Evolutionary conservation across 2,888 invertebrate genomes (phyloP), one percentile per base, ranked within the genome.

Genomic region (Caenorhabditis wallacei): DNA sequence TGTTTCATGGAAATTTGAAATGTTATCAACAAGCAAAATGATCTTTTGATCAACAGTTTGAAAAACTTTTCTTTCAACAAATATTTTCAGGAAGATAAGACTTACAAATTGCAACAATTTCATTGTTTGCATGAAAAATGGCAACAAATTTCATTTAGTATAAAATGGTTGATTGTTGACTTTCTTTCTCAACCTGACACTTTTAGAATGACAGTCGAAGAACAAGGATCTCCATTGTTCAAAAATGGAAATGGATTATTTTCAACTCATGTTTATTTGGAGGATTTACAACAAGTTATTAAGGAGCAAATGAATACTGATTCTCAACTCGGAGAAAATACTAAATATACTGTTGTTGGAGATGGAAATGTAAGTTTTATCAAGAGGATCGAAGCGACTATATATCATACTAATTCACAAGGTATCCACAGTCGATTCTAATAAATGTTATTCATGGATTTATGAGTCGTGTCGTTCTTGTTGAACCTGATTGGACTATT

Each of bases 311-410:
- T 79, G 70, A 64, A 75, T 7, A 75, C 74, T 0, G 18, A 59
- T n/a, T 63, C 74, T 2, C 2, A 16, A 18, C 71, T 83, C 13
- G 83, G 79, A 37, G 10, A 43, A 0, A 48, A 75, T 26, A 75
- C 83, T n/a, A 80, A 83, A 40, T 83, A 75, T 51, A 80, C 79
- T 8, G 75, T 83, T 11, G 54, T 83, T 37, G 83, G 83, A 53
- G 83, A 83, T 66, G 83, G 83, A 46, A 83, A 83, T 66, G 82
- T 82, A 24, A 79, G 82, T 79, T 48, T 11, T 35, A 11, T 0
- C 4, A 43, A 43, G 13, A n/a, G n/a, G n/a, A n/a, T n/a, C n/a
- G n/a, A n/a, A n/a, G n/a, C n/a, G n/a, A n/a, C n/a, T n/a, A n/a
- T n/a, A n/a, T n/a, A n/a, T n/a, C n/a, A n/a, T n/a, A n/a, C n/a